Base-by-base conservation (phyloP, 2,797 vertebrate genomes). In the Coluber constrictor region DNA sequence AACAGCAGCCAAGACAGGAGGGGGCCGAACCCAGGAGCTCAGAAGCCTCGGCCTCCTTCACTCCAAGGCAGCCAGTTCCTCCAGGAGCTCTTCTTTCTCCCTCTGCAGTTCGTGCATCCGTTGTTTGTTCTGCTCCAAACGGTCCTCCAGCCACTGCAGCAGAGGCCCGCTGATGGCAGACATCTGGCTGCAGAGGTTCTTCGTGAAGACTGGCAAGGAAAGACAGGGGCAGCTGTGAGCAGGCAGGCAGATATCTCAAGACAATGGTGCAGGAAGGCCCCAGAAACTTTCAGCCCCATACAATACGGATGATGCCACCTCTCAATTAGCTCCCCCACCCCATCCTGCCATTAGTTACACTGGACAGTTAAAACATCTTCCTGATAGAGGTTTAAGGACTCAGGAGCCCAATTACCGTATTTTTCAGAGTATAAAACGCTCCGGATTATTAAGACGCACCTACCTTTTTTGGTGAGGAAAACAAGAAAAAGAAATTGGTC, bases 131-230 rank as follows among this genome's bases (percentile, higher is more conserved):
- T 99, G 99, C 96, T 99, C 98, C 96, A 99, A 97, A 25, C 99
- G 98, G 97, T 99, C 99, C 97, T 99, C 99, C 94, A 99, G 96
- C 99, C 99, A 99, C 97, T 99, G 99, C 87, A 99, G 97, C 93
- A 99, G 98, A 0, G 99, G 99, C 1, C 99, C 99, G 1, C 99
- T 99, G 95, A 99, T 98, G 54, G 99, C 99, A 0, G 99, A 99
- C 99, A 99, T 99, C 97, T 99, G 99, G 96, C 99, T 99, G 98
- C 99, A 99, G 91, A 99, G 98, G 97, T 99, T 99, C 98, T 99
- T 99, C 10, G 99, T 99, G 97, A 99, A 99, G 95, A 99, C 99
- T 97, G 95, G 37, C 93, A 95, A 74, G 93, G 90, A 54, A 96
- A 95, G 91, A 92, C 32, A 90, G 2, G 29, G 9, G 5, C 47